Percentiles rank a stretch among this genome's conserved stretches.
phyloP scores from a whole-genome alignment of 2,888 invertebrate genomes.

The Rhyacophila evoluta region DNA sequence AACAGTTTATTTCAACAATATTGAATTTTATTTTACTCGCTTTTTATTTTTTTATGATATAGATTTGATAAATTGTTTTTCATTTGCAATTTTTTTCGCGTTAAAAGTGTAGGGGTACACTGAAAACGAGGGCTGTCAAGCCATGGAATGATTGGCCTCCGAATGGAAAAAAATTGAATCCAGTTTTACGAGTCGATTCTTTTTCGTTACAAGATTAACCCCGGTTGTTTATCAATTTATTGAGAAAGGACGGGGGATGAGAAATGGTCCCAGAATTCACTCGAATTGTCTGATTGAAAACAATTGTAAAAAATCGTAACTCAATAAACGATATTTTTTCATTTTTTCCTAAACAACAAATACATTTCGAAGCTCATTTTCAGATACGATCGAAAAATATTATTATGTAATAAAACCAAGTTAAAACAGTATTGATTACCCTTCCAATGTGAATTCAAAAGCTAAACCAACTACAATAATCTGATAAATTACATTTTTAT shows the following conservation, averaged over 20 bases:
- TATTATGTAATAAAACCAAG: too few relatives aligned
- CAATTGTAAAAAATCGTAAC: constrained; percentile 17
- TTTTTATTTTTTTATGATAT: neutral
- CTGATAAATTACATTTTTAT: too few relatives aligned
- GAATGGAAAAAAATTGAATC: constrained; percentile 11
- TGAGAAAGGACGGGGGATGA: neutral
- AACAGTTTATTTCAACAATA: neutral
- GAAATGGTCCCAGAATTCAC: constrained; percentile 1
- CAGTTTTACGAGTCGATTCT: constrained; percentile 22
- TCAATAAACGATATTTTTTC: constrained; percentile 1
- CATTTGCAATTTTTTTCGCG: neutral
- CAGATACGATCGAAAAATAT: too few relatives aligned
- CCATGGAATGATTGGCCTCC: neutral
- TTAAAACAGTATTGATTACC: too few relatives aligned
- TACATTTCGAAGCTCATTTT: too few relatives aligned
- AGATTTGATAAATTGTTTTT: constrained; percentile 5
- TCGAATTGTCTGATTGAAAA: constrained; percentile 16
- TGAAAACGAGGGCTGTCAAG: neutral
- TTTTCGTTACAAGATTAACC: constrained; percentile 22
- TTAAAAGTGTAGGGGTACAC: neutral
- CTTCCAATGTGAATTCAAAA: too few relatives aligned
- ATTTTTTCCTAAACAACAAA: too few relatives aligned
- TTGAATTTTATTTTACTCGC: neutral
- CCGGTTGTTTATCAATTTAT: constrained; percentile 22
- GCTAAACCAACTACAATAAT: too few relatives aligned